A percentile compares a stretch with the other conserved stretches of the same genome.
Conservation (phyloP, 2,113 vertebrate species). For the Xenopus borealis region DNA sequence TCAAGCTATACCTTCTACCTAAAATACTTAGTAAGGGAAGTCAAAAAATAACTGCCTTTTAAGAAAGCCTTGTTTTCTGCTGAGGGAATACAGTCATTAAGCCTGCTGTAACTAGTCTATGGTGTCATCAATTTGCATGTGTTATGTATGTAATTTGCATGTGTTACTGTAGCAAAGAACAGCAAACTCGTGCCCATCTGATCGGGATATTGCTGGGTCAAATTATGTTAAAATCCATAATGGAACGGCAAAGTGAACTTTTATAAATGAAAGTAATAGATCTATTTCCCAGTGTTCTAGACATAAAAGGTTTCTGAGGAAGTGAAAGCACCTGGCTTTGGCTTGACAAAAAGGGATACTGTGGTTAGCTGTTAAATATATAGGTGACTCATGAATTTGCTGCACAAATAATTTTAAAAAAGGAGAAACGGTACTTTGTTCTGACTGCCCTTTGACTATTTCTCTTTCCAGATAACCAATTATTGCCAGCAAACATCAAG, state of each 20-base stretch:
- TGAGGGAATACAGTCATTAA: conserved; percentile 25
- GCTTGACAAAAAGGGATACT: conserved; percentile 45
- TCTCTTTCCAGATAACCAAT: conserved; percentile 43
- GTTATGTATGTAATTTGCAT: too few relatives aligned
- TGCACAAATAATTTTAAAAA: conserved; percentile 49
- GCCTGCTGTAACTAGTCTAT: conserved; percentile 19
- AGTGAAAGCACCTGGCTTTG: conserved; percentile 50
- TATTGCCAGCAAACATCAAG: conserved; percentile 47
- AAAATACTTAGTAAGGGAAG: too few relatives aligned
- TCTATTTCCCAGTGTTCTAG: conserved; percentile 48
- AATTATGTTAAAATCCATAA: conserved; percentile 46
- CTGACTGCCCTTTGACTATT: conserved; percentile 45
- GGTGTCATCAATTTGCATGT: conserved; percentile 26
- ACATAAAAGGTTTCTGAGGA: conserved; percentile 49
- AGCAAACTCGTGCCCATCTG: conserved; percentile 14
- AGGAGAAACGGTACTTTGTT: conserved; percentile 51
- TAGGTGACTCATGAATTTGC: conserved; percentile 54
- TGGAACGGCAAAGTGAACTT: conserved; percentile 43
- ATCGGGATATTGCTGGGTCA: conserved; percentile 12
- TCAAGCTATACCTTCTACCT: too few relatives aligned
- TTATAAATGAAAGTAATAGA: conserved; percentile 49
- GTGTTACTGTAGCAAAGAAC: conserved; percentile 15
- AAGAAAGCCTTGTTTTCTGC: conserved; percentile 18
- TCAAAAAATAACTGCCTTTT: conserved; percentile 34
- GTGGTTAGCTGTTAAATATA: conserved; percentile 50